Evolutionary conservation across 2,888 invertebrate species (phyloP), one percentile per base, ranked within the genome.

Genomic region (Drosophila infuscata): DNA sequence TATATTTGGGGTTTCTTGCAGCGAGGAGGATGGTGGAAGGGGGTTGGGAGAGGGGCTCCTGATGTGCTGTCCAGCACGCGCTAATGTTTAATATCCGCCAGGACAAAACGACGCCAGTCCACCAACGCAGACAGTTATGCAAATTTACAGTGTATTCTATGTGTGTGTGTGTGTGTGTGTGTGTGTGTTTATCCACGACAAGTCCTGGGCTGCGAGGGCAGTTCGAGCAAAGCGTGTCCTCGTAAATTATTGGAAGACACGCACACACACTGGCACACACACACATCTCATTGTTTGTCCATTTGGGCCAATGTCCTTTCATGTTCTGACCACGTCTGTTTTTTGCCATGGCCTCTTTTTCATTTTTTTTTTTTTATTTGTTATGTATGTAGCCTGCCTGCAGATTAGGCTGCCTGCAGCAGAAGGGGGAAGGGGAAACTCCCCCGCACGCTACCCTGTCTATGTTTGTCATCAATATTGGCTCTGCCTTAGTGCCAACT

Each of bases 251-350:
- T 57, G 70, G 75, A 77, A 70, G 67, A 53, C 69, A 70, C 76
- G 63, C 66, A 70, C 67, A 72, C 68, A 74, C 43, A 73, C 43
- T 59, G 12, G 58, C 20, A 32, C 46, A 30, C 3, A 64, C 53
- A 64, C 53, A 33, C 57, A 51, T 66, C 57, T 56, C 69, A 76
- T 59, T 81, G 75, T 76, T 81, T 72, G 71, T 75, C 74, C 89
- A 90, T 87, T 87, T 87, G 88, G 91, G 87, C 87, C 91, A 87
- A 82, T 68, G 89, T 87, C 89, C 87, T 81, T 89, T 83, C 82
- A 70, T 77, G 89, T 79, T 73, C 70, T 36, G 56, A 7, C 29
- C 36, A 38, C n/a, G 38, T 56, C 56, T 56, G 56, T n/a, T 56
- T 56, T 74, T 77, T 74, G 69, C 82, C 85, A 66, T 88, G 74